Evolutionary conservation across 2,888 invertebrate genomes (phyloP).

Genomic region (Periphyllus acericola): DNA sequence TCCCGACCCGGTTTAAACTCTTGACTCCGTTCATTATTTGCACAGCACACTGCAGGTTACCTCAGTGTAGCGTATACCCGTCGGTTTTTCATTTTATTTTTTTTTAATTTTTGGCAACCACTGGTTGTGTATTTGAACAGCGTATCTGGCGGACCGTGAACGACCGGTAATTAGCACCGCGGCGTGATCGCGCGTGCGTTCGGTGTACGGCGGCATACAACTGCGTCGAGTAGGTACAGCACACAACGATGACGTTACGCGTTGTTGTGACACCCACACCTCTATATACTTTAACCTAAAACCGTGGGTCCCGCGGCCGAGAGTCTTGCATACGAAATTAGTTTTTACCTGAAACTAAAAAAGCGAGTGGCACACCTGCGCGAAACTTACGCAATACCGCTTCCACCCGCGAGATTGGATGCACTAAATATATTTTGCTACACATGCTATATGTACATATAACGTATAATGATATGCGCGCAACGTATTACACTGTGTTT

Average conservation of each 20-base stretch:
- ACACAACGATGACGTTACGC: conserved; percentile 10
- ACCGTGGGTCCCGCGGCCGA: background rate
- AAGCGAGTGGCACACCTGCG: conserved; percentile 36
- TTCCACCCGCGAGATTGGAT: background rate
- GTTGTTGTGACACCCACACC: conserved; percentile 7
- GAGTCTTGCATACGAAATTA: conserved; percentile 5
- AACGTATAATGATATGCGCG: no score
- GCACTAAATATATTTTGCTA: no score
- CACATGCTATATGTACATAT: no score
- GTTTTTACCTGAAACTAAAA: conserved; percentile 12
- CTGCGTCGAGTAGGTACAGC: background rate
- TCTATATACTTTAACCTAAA: conserved; percentile 1
- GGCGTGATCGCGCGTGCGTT: conserved; percentile 20
- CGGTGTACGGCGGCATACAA: background rate
- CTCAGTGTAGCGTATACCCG: background rate
- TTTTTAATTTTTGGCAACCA: conserved; percentile 52
- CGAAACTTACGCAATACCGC: conserved; percentile 20
- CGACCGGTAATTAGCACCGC: conserved; percentile 61
- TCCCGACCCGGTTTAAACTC: background rate
- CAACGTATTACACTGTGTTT: background rate
- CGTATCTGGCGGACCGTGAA: conserved; percentile 59
- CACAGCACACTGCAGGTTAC: no score
- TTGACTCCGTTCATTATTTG: background rate
- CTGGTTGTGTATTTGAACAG: conserved; percentile 56
- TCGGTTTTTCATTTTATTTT: background rate